Evolutionary conservation across 2,113 vertebrate genomes (phyloP).

Genomic region (Rallus limicola): DNA sequence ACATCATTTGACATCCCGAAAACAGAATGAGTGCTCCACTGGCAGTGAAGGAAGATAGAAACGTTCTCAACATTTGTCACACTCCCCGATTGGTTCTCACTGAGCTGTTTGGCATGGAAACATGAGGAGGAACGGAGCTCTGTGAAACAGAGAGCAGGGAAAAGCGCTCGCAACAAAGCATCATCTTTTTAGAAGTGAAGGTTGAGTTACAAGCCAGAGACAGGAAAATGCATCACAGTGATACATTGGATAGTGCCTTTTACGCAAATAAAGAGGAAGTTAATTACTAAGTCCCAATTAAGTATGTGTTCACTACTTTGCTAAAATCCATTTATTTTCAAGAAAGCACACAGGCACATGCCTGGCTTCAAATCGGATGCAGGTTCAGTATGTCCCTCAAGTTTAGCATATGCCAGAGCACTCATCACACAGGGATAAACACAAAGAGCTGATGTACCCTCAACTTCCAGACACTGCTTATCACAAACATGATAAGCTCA

Average conservation of each 20-base stretch:
- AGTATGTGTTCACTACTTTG: background rate
- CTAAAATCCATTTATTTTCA: background rate
- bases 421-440: background rate
- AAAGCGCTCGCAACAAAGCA: background rate
- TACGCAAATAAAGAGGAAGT: background rate
- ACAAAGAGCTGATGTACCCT: background rate
- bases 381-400: background rate
- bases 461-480: background rate
- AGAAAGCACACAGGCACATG: background rate
- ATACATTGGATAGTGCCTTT: background rate
- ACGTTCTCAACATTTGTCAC: conserved; percentile 31
- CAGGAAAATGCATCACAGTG: background rate
- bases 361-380: background rate
- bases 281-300: background rate
- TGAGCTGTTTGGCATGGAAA: conserved; percentile 3
- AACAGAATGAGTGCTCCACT: conserved; percentile 1
- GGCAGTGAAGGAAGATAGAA: conserved; percentile 7
- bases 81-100: conserved; percentile 13
- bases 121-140: background rate
- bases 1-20: conserved; percentile 40
- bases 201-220: background rate
- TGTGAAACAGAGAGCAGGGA: accelerated
- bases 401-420: background rate
- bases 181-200: background rate
- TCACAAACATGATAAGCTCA: background rate